A percentile compares a stretch with the other conserved stretches of the same genome.
These are phyloP conservation scores for Varecia variegata DNA, from an alignment of 2,797 vertebrate genomes.

Conservation along the genomic window DNA sequence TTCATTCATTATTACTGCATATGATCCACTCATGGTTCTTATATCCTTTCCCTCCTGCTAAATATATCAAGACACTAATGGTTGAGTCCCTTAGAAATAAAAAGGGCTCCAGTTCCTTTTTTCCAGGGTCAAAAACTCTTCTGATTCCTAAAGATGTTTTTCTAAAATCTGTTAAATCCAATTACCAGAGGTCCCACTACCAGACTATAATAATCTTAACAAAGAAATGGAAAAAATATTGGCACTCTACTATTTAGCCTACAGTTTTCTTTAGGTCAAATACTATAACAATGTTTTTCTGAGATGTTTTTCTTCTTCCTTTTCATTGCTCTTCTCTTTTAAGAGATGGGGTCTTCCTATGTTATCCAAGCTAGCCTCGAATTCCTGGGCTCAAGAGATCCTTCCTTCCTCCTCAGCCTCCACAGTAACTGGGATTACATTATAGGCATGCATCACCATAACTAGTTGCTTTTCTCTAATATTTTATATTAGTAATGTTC, in stretches of 20 bases:
- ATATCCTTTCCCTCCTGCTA: not conserved
- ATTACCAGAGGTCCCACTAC: not conserved
- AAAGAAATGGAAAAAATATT: not conserved
- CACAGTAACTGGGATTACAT: not conserved
- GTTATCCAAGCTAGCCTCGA: not conserved
- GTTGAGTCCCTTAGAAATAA: not conserved
- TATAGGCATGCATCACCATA: not conserved
- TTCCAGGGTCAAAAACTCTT: not conserved
- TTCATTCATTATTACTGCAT: not conserved
- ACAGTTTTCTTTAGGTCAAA: not conserved
- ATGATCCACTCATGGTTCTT: not conserved
- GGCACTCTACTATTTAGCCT: not conserved
- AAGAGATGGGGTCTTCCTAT: not conserved
- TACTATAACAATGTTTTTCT: not conserved
- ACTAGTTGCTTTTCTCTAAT: not conserved
- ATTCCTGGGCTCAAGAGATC: not conserved
- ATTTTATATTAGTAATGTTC: not conserved
- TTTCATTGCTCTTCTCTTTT: not conserved
- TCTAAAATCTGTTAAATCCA: slow-evolving; percentile 41
- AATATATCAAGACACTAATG: not conserved
- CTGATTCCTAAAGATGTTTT: not conserved
- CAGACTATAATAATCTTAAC: not conserved
- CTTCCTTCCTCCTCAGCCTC: not conserved
- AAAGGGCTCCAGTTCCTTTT: not conserved
- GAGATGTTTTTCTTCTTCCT: not conserved